Conservation (phyloP, 1,140 invertebrate species). For the Frieseomelitta varia region DNA sequence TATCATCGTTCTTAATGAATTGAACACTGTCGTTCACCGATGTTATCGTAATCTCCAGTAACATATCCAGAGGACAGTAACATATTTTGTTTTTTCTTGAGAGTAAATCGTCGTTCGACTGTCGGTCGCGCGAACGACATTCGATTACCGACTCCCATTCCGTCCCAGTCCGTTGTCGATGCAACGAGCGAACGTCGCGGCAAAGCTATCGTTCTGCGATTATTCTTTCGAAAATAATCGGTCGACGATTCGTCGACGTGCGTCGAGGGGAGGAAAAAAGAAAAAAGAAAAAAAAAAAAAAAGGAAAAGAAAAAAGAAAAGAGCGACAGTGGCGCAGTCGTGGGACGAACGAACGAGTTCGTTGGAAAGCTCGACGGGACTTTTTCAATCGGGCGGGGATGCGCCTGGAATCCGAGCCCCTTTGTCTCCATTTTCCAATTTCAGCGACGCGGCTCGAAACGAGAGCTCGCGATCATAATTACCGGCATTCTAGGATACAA, state of each 20-base stretch:
- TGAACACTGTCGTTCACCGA: too few relatives aligned
- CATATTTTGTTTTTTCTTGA: not conserved
- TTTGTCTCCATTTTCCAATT: slow-evolving; percentile 10
- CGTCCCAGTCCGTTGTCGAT: not conserved
- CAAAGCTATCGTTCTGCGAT: not conserved
- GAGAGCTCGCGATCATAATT: slow-evolving; percentile 10
- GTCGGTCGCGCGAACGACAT: not conserved
- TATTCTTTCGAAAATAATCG: slow-evolving; percentile 13
- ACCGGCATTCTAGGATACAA: not conserved
- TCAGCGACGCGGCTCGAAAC: not conserved
- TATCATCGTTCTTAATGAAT: too few relatives aligned
- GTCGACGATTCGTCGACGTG: not conserved
- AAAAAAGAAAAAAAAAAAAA: too few relatives aligned
- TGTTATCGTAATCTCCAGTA: too few relatives aligned
- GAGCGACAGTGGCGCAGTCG: not conserved
- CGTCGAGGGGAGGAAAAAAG: too few relatives aligned
- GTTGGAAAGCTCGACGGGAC: not conserved
- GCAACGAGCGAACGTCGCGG: not conserved
- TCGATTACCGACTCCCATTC: not conserved
- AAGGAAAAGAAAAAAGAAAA: too few relatives aligned
- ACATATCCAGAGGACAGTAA: too few relatives aligned
- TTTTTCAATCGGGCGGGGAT: not conserved
- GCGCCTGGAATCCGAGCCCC: not conserved
- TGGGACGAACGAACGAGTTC: not conserved
- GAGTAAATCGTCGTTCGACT: too few relatives aligned